Conservation (phyloP, 2,888 invertebrate genomes). For the Noctua pronuba region DNA sequence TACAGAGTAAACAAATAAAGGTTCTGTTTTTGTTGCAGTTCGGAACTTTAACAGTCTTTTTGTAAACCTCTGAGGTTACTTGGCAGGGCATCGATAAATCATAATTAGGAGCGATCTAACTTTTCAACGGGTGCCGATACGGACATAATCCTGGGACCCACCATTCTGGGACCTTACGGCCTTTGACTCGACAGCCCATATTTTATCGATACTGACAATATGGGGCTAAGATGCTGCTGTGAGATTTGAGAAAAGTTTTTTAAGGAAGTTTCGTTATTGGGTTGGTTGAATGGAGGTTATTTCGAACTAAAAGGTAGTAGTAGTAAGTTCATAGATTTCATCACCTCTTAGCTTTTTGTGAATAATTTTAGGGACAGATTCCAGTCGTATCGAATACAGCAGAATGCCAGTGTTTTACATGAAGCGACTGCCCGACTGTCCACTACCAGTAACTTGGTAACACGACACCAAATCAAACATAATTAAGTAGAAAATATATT, state of each 20-base stretch:
- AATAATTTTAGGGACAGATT: neutral
- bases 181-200: conserved; percentile 75
- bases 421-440: neutral
- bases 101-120: conserved; percentile 84
- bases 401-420: neutral
- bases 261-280: neutral
- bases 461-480: neutral
- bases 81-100: conserved; percentile 78
- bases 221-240: conserved; percentile 68
- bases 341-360: neutral
- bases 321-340: neutral
- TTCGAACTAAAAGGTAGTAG: neutral
- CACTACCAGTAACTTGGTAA: too few relatives aligned
- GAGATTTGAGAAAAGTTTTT: neutral
- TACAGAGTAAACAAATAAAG: conserved; percentile 44
- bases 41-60: conserved; percentile 25
- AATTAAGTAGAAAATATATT: neutral
- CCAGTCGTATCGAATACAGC: too few relatives aligned
- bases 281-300: neutral
- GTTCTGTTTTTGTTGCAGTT: neutral
- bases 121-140: conserved; percentile 87
- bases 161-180: conserved; percentile 70
- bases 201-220: conserved; percentile 77
- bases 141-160: conserved; percentile 75
- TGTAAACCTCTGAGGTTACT: conserved; percentile 45